These are phyloP conservation scores for Hydractinia echinata DNA, from an alignment of 30 jellyfish, hydroid and myxozoan genomes.

Conservation along the genomic window DNA sequence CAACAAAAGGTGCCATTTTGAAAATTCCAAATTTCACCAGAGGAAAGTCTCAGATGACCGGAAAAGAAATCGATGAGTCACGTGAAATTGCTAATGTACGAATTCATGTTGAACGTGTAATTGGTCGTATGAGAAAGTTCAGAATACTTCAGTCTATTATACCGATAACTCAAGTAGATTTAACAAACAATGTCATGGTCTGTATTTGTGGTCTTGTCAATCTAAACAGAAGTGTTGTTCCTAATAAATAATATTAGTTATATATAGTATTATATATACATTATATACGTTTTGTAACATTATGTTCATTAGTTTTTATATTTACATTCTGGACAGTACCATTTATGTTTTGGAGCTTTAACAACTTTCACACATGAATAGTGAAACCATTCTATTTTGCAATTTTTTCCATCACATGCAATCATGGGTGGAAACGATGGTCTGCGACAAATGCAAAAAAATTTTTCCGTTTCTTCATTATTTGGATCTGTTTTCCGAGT, in stretches of 20 bases:
- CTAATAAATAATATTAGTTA: neutral
- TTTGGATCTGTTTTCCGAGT: neutral
- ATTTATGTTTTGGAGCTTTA: conserved; percentile 4
- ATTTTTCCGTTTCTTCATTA: conserved; percentile 3
- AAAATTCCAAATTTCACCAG: conserved; percentile 10
- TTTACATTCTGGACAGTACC: neutral
- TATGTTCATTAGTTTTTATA: neutral
- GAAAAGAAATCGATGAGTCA: neutral
- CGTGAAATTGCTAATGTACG: conserved; percentile 29
- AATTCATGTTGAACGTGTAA: conserved; percentile 38
- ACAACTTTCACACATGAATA: conserved; percentile 20
- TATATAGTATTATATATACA: neutral
- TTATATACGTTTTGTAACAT: neutral
- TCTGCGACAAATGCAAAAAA: conserved; percentile 21
- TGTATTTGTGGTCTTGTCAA: conserved; percentile 31
- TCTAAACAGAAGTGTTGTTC: conserved; percentile 4
- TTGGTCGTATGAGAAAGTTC: conserved; percentile 25
- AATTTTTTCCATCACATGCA: conserved; percentile 33
- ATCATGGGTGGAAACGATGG: conserved; percentile 34
- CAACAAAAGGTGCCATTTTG: conserved; percentile 6
- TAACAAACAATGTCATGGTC: conserved; percentile 23
- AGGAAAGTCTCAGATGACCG: neutral
- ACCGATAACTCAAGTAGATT: conserved; percentile 33
- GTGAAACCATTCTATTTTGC: conserved; percentile 30
- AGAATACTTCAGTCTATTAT: no score